Conservation (phyloP, 2,113 vertebrate genomes). For the Prunella himalayana region DNA sequence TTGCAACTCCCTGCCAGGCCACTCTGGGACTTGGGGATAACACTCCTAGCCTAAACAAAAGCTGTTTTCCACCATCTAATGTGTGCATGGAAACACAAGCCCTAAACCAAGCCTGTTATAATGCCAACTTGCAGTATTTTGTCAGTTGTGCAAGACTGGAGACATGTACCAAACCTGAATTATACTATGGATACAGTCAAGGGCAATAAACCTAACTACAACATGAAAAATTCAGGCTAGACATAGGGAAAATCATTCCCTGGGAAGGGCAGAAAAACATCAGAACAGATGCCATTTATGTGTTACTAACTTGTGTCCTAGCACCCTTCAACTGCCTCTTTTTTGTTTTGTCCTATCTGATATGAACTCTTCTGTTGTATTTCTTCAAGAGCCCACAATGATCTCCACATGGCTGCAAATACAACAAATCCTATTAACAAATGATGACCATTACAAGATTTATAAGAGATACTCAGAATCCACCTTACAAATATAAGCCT, state of each 20-base stretch:
- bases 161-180: not conserved
- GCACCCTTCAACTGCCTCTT: not conserved
- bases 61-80: not conserved
- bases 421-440: not conserved
- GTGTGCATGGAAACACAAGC: not conserved
- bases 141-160: not conserved
- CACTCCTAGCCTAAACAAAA: not conserved
- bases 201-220: not conserved
- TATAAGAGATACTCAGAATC: not conserved
- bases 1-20: not conserved
- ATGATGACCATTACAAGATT: not conserved
- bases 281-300: not conserved
- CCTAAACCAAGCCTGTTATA: not conserved
- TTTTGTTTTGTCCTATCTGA: not conserved
- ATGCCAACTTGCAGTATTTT: not conserved
- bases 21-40: not conserved
- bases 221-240: not conserved
- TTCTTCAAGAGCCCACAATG: not conserved
- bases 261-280: not conserved
- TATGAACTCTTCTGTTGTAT: not conserved
- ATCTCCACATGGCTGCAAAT: not conserved
- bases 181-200: not conserved
- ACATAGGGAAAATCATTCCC: not conserved
- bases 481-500: not conserved
- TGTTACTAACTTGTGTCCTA: not conserved